These are phyloP conservation scores for Drosophila virilis DNA, from an alignment of 1,140 invertebrate genomes.

Conservation along the genomic window DNA sequence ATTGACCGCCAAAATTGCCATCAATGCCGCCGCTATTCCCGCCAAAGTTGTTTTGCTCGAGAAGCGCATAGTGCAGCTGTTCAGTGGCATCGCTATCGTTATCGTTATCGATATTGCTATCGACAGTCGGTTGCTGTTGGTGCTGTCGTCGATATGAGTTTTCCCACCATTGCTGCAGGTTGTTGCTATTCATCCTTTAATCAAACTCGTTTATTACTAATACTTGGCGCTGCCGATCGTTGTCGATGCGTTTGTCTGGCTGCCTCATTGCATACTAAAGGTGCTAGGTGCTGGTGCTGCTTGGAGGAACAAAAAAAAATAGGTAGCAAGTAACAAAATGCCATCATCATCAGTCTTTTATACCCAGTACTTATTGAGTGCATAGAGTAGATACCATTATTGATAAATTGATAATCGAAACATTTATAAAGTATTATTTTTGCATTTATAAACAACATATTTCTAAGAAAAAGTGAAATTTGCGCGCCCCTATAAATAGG, in stretches of 20 bases:
- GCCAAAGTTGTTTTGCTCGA: slow-evolving; percentile 43
- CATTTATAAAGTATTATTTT: not conserved
- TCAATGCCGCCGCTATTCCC: not conserved
- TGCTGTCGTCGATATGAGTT: slow-evolving; percentile 67
- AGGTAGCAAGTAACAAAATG: slow-evolving; percentile 67
- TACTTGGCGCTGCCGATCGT: slow-evolving; percentile 49
- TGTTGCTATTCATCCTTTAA: slow-evolving; percentile 74
- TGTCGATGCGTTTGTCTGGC: slow-evolving; percentile 67
- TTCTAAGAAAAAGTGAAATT: not conserved
- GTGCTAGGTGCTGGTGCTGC: slow-evolving; percentile 52
- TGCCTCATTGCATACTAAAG: slow-evolving; percentile 77
- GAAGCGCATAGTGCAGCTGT: slow-evolving; percentile 51
- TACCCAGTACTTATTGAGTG: slow-evolving; percentile 16
- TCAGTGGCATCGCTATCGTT: slow-evolving; percentile 37
- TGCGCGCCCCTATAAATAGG: not conserved
- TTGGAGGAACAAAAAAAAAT: slow-evolving; percentile 13
- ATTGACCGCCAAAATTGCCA: slow-evolving; percentile 8
- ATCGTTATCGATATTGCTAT: slow-evolving; percentile 35
- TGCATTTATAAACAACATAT: not conserved
- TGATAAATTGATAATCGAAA: not conserved
- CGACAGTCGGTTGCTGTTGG: slow-evolving; percentile 21
- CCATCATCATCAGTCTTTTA: slow-evolving; percentile 72
- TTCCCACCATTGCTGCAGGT: slow-evolving; percentile 82
- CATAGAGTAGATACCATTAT: not conserved
- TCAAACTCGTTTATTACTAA: slow-evolving; percentile 31